A percentile compares a stretch with the other conserved stretches of the same genome.
phyloP scores from a whole-genome alignment of 2,888 invertebrate genomes.

The Pachycephus smyrnensis region DNA sequence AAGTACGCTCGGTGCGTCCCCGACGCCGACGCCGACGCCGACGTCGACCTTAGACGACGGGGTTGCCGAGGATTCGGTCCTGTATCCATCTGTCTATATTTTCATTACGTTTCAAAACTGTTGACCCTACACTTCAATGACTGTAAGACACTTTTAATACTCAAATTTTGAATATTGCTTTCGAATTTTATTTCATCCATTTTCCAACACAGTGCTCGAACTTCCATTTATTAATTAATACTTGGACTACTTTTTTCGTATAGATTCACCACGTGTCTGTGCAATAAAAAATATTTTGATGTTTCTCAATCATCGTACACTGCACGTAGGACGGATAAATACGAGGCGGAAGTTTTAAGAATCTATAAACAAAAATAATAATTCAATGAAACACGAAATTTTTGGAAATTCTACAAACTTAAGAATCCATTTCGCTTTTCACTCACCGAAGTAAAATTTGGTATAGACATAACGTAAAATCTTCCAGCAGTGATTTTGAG shows the following conservation, averaged over 20 bases:
- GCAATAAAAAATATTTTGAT: too few relatives aligned
- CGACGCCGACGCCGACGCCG: constrained; percentile 14
- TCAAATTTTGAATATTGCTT: neutral
- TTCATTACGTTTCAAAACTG: too few relatives aligned
- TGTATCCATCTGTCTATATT: too few relatives aligned
- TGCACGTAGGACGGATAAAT: constrained; percentile 16
- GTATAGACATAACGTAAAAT: constrained; percentile 16
- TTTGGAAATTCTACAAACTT: too few relatives aligned
- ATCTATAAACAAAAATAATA: constrained; percentile 12
- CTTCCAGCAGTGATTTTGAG: constrained; percentile 17
- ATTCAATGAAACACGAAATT: too few relatives aligned
- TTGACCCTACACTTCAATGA: too few relatives aligned
- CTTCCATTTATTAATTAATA: too few relatives aligned
- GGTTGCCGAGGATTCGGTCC: neutral
- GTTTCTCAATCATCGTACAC: constrained; percentile 12
- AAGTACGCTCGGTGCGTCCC: constrained; percentile 51
- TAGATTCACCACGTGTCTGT: too few relatives aligned
- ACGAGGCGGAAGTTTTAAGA: constrained; percentile 19
- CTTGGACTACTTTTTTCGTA: too few relatives aligned
- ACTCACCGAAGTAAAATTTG: constrained; percentile 13
- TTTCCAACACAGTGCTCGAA: neutral
- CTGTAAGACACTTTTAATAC: too few relatives aligned
- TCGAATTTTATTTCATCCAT: neutral
- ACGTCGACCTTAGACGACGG: constrained; percentile 26
- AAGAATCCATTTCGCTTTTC: too few relatives aligned